These are phyloP conservation scores for Cirrhinus molitorella DNA, from an alignment of 2,797 vertebrate genomes.

Conservation along the genomic window DNA sequence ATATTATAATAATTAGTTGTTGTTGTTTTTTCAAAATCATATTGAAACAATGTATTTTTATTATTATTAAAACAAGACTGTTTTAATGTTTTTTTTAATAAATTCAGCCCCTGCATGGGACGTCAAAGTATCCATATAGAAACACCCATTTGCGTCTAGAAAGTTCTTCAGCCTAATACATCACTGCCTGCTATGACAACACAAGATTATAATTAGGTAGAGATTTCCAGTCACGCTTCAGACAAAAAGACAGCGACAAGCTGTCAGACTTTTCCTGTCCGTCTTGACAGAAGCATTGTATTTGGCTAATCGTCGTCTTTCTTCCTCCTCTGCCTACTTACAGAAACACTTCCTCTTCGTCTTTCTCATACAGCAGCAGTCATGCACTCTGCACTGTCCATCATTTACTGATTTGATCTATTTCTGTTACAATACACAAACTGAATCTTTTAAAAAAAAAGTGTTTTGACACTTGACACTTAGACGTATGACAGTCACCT, in stretches of 20 bases:
- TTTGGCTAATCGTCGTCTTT: constrained; percentile 49
- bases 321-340: constrained; percentile 55
- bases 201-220: constrained; percentile 53
- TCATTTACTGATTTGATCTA: background rate
- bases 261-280: constrained; percentile 54
- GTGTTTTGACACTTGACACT: background rate
- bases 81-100: background rate
- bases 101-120: background rate
- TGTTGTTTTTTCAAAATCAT: no score
- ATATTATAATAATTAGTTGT: no score
- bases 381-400: constrained; percentile 44
- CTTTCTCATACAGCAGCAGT: constrained; percentile 52
- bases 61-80: background rate
- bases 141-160: constrained; percentile 21
- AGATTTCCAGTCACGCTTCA: constrained; percentile 56
- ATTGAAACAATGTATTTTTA: background rate
- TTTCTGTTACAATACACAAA: background rate
- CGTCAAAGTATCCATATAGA: background rate
- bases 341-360: constrained; percentile 37
- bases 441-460: background rate
- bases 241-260: constrained; percentile 55
- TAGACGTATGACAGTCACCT: background rate
- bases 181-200: constrained; percentile 47
- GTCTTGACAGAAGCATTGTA: constrained; percentile 62
- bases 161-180: constrained; percentile 46